Percentiles rank a stretch among this genome's conserved stretches.
These are phyloP conservation scores for Styela plicata DNA, from an alignment of 23 tunicate genomes.

Conservation along the genomic window DNA sequence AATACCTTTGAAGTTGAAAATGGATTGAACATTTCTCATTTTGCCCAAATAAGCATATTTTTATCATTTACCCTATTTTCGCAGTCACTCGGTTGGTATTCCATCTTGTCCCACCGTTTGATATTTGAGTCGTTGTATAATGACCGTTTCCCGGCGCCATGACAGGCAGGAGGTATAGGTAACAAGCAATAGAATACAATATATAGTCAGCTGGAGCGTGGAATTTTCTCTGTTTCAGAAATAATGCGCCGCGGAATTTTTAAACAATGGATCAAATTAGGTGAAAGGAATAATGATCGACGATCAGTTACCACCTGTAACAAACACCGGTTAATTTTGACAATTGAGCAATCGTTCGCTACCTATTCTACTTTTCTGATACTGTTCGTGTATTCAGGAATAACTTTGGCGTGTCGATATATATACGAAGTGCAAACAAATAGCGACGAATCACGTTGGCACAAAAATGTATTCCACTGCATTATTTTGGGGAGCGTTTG, in stretches of 20 bases:
- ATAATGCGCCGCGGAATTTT: slow-evolving; percentile 25
- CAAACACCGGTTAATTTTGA: neutral
- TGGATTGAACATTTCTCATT: no score
- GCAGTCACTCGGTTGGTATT: no score
- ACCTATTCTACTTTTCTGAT: neutral
- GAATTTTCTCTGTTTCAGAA: slow-evolving; percentile 5
- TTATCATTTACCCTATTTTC: no score
- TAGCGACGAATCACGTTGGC: neutral
- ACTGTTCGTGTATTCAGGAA: neutral
- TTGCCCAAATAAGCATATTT: no score
- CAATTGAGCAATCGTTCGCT: neutral
- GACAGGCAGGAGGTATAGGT: no score
- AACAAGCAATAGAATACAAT: neutral
- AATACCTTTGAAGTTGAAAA: neutral
- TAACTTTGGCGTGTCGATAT: neutral
- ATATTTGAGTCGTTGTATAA: neutral
- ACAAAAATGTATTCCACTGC: neutral
- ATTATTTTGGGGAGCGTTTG: neutral
- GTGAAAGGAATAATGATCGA: neutral
- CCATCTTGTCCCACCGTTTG: neutral
- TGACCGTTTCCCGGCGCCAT: slow-evolving; percentile 1
- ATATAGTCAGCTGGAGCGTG: slow-evolving; percentile 17
- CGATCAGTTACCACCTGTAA: slow-evolving; percentile 17
- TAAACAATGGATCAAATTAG: slow-evolving; percentile 20
- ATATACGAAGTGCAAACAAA: neutral